Percentiles rank a stretch among this genome's conserved stretches.
These are phyloP conservation scores for Uropsilus gracilis DNA, from an alignment of 2,113 vertebrate species.

Conservation along the genomic window DNA sequence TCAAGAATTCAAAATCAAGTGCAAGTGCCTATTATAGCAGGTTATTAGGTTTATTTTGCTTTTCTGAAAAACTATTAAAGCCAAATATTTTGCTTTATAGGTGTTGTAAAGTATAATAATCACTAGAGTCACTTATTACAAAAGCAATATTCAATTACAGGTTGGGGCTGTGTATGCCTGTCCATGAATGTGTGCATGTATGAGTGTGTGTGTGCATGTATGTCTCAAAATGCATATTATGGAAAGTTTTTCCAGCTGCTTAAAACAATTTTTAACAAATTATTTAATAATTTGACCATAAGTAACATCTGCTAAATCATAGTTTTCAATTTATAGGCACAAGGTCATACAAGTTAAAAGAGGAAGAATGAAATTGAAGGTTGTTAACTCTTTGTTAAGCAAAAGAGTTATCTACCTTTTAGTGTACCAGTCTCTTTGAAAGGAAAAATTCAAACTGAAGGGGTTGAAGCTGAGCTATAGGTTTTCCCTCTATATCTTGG, in stretches of 20 bases:
- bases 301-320: background rate
- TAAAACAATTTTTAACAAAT: background rate
- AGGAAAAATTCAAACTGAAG: constrained; percentile 2
- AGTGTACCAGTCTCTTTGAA: background rate
- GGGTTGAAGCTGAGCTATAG: background rate
- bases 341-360: background rate
- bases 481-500: background rate
- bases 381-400: constrained; percentile 2
- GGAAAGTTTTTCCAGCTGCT: background rate
- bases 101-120: background rate
- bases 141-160: constrained; percentile 47
- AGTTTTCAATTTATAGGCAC: constrained; percentile 15
- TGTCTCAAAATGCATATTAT: constrained; percentile 1
- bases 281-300: constrained; percentile 21
- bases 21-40: background rate
- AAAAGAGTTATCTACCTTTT: background rate
- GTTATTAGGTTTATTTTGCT: background rate
- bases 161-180: background rate
- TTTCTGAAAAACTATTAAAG: constrained; percentile 9
- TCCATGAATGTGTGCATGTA: no score
- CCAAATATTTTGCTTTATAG: background rate
- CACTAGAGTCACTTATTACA: background rate
- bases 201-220: no score
- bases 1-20: constrained; percentile 32
- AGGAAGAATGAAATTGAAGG: background rate